Percentiles rank a stretch among this genome's conserved stretches.
Evolutionary conservation across 2,797 vertebrate genomes (phyloP).

Genomic region (Alca torda): DNA sequence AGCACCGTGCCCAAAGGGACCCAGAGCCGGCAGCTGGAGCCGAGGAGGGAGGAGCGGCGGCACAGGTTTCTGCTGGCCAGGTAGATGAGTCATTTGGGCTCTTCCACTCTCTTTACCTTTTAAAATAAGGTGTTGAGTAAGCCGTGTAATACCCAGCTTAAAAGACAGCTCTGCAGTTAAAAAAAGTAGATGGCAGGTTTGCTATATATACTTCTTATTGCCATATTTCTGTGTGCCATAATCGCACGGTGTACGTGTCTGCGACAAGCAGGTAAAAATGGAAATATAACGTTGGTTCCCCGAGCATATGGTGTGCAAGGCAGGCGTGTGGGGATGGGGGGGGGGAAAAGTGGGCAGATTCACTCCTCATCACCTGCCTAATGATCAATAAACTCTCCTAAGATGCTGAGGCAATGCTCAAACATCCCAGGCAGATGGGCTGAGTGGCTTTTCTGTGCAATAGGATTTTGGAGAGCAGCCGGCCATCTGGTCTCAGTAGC

Average conservation of each 20-base stretch:
- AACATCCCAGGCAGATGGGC: background rate
- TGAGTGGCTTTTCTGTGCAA: background rate
- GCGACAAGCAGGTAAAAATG: background rate
- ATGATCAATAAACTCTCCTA: background rate
- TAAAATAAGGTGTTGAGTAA: conserved; percentile 54
- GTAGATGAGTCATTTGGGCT: conserved; percentile 12
- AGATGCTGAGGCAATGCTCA: background rate
- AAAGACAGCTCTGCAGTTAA: conserved; percentile 13
- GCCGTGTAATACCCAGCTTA: conserved; percentile 3
- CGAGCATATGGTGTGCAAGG: background rate
- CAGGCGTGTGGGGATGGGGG: background rate
- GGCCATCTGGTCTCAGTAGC: background rate
- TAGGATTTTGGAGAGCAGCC: background rate
- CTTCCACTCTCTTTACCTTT: conserved; percentile 17
- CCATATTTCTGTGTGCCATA: background rate
- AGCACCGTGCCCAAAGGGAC: background rate
- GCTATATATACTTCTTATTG: background rate
- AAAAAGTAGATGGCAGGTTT: background rate
- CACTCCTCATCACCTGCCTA: background rate
- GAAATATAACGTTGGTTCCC: background rate
- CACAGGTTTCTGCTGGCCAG: background rate
- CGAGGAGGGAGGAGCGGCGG: background rate
- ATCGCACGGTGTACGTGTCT: background rate
- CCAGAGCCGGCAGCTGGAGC: background rate
- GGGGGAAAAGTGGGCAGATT: background rate